phyloP scores from a whole-genome alignment of 35 echinoderm and acorn worm species.

The Chiridota heheva region DNA sequence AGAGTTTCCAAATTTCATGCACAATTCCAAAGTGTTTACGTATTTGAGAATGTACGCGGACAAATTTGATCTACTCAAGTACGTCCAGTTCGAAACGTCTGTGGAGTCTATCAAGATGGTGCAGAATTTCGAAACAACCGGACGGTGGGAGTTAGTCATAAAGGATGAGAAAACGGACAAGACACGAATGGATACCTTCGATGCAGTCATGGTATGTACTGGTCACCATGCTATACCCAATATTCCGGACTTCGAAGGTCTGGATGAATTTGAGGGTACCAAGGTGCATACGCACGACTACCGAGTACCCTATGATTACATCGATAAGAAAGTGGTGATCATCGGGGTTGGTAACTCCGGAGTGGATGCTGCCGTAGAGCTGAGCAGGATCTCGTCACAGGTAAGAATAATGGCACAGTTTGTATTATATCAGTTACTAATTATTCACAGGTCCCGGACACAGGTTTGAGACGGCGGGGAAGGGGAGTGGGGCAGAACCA shows the following conservation, averaged over 20 bases:
- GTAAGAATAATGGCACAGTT: too few relatives aligned
- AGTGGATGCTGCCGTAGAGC: conserved; percentile 74
- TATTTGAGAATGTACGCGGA: conserved; percentile 81
- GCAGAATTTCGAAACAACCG: conserved; percentile 36
- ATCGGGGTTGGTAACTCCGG: conserved; percentile 82
- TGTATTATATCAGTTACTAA: too few relatives aligned
- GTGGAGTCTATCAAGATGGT: conserved; percentile 47
- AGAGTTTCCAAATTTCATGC: conserved; percentile 61
- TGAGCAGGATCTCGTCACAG: conserved; percentile 69
- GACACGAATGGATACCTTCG: conserved; percentile 23
- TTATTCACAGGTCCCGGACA: too few relatives aligned
- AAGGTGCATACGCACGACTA: conserved; percentile 79
- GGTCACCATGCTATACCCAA: conserved; percentile 56
- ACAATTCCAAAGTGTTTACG: conserved; percentile 44
- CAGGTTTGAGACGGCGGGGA: too few relatives aligned
- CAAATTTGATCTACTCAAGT: conserved; percentile 61
- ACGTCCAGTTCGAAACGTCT: conserved; percentile 76
- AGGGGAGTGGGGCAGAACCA: too few relatives aligned
- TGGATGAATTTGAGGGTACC: conserved; percentile 71
- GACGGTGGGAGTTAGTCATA: conserved; percentile 59
- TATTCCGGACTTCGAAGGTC: conserved; percentile 53
- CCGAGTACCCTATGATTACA: conserved; percentile 47
- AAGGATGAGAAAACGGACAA: conserved; percentile 21
- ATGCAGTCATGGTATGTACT: conserved; percentile 86
- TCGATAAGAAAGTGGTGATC: conserved; percentile 72